A percentile compares a stretch with the other conserved stretches of the same genome.
phyloP scores from a whole-genome alignment of 2,888 invertebrate genomes.

The Scaptomyza parva region DNA sequence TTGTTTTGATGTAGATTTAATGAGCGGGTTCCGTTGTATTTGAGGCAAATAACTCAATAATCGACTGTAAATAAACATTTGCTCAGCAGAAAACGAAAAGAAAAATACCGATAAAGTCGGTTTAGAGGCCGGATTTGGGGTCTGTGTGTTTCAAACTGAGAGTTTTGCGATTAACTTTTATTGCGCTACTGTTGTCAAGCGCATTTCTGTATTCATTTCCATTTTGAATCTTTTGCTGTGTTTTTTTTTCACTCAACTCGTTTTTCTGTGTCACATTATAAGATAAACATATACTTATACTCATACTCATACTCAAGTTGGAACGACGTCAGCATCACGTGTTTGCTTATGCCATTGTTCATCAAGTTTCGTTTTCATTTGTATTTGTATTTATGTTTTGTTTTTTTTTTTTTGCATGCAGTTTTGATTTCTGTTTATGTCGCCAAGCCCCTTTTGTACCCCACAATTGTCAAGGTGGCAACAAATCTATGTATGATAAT shows the following conservation, averaged over 20 bases:
- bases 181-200: constrained; percentile 63
- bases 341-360: constrained; percentile 53
- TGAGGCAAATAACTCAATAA: constrained; percentile 21
- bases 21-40: constrained; percentile 16
- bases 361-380: constrained; percentile 42
- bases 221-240: constrained; percentile 26
- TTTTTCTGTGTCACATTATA: constrained; percentile 69
- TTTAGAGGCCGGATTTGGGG: constrained; percentile 40
- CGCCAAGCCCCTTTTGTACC: constrained; percentile 8
- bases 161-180: constrained; percentile 14
- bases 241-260: constrained; percentile 39
- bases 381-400: constrained; percentile 24
- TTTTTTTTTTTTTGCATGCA: constrained; percentile 45
- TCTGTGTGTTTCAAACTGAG: constrained; percentile 17
- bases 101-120: constrained; percentile 12
- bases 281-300: too few relatives aligned
- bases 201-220: constrained; percentile 40
- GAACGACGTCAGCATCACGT: constrained; percentile 63
- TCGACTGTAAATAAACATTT: constrained; percentile 32
- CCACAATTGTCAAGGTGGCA: constrained; percentile 43
- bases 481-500: constrained; percentile 23
- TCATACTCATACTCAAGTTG: constrained; percentile 10
- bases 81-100: constrained; percentile 61
- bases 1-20: constrained; percentile 5
- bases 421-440: constrained; percentile 69